These are phyloP conservation scores for Masticophis lateralis DNA, from an alignment of 2,797 vertebrate genomes.

Conservation along the genomic window DNA sequence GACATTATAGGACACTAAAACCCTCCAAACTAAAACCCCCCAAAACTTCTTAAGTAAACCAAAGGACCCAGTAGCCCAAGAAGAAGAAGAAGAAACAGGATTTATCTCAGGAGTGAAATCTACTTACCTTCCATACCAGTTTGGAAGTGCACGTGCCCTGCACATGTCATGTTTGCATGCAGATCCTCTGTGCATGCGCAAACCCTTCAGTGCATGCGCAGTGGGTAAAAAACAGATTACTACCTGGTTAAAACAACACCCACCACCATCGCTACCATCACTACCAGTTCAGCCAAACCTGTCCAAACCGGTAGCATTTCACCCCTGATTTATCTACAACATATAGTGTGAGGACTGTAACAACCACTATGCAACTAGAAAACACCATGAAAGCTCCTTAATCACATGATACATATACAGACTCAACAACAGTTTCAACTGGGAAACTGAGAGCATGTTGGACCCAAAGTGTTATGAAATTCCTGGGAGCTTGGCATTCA, in stretches of 20 bases:
- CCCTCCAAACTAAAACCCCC: neutral
- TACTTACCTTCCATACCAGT: too few relatives aligned
- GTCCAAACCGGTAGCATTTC: too few relatives aligned
- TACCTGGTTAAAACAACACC: too few relatives aligned
- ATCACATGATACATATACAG: neutral
- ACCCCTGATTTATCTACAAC: neutral
- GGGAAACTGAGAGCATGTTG: neutral
- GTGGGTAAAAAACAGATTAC: too few relatives aligned
- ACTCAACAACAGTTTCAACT: neutral
- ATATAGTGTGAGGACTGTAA: neutral
- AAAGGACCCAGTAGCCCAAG: neutral
- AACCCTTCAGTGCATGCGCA: too few relatives aligned
- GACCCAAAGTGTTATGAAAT: neutral
- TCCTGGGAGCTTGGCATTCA: neutral
- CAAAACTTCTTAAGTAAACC: neutral
- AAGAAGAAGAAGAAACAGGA: neutral
- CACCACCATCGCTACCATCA: too few relatives aligned
- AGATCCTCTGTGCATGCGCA: too few relatives aligned
- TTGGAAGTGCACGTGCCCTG: too few relatives aligned
- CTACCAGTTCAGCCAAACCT: too few relatives aligned
- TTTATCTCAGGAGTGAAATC: too few relatives aligned
- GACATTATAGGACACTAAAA: neutral
- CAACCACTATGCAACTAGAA: neutral
- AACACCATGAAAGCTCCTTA: neutral
- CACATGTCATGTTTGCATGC: too few relatives aligned